A percentile compares a stretch with the other conserved stretches of the same genome.
These are phyloP conservation scores for Aphrophora alni DNA, from an alignment of 2,888 invertebrate genomes.

Conservation along the genomic window DNA sequence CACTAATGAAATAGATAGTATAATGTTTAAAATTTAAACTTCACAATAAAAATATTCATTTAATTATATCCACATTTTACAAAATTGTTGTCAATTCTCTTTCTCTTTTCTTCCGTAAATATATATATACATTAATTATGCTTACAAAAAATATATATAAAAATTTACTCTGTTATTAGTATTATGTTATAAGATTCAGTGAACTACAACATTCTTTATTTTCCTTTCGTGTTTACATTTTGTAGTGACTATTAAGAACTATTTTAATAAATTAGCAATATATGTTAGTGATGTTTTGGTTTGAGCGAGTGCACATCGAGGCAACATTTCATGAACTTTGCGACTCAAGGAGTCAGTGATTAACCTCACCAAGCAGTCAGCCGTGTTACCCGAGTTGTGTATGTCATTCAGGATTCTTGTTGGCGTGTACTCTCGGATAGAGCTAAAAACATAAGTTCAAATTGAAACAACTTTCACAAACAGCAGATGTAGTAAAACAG, in stretches of 20 bases:
- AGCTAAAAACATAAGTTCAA: constrained; percentile 56
- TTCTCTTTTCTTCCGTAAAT: too few relatives aligned
- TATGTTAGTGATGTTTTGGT: constrained; percentile 10
- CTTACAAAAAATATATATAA: too few relatives aligned
- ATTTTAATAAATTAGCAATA: constrained; percentile 9
- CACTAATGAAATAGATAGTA: too few relatives aligned
- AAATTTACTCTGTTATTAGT: too few relatives aligned
- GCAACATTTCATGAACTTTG: not conserved
- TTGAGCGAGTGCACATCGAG: not conserved
- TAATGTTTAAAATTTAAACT: too few relatives aligned
- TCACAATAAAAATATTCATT: too few relatives aligned
- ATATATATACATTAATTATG: too few relatives aligned
- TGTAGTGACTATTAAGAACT: not conserved
- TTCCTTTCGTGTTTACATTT: not conserved
- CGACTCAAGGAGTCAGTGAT: not conserved
- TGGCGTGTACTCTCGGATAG: constrained; percentile 61
- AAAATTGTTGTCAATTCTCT: too few relatives aligned
- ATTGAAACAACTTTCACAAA: constrained; percentile 24
- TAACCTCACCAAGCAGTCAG: constrained; percentile 11
- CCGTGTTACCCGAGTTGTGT: not conserved
- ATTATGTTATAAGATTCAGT: not conserved
- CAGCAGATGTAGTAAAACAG: constrained; percentile 27
- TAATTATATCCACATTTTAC: too few relatives aligned
- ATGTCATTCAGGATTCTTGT: constrained; percentile 50
- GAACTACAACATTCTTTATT: not conserved